Evolutionary conservation across 2,113 vertebrate species (phyloP).

Genomic region (Cyphomyrus plagiostoma): DNA sequence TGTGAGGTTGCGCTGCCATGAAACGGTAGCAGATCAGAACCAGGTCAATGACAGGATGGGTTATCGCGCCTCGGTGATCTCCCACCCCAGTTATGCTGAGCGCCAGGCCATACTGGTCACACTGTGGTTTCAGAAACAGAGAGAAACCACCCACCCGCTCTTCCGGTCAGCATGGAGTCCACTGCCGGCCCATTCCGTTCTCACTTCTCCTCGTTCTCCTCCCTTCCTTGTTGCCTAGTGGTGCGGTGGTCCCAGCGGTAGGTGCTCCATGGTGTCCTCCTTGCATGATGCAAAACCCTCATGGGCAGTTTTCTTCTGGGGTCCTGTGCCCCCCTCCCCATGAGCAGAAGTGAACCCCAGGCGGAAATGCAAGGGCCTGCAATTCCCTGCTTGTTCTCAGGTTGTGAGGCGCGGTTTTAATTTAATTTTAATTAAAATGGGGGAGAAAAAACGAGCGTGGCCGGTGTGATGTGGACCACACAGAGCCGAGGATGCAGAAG

Average conservation of each 20-base stretch:
- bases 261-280: not conserved
- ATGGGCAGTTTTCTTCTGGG: not conserved
- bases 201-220: not conserved
- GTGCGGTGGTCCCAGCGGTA: not conserved
- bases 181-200: not conserved
- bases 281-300: not conserved
- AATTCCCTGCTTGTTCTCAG: not conserved
- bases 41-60: not conserved
- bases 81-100: not conserved
- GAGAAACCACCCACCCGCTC: not conserved
- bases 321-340: not conserved
- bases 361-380: not conserved
- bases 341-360: not conserved
- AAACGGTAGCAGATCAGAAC: not conserved
- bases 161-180: not conserved
- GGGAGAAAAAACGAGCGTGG: not conserved
- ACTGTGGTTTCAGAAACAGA: not conserved
- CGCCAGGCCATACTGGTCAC: not conserved
- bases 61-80: not conserved
- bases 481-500: conserved; percentile 26
- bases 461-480: conserved; percentile 20
- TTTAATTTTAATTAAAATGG: conserved; percentile 24
- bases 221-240: not conserved
- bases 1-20: not conserved
- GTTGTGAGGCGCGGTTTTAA: not conserved